Evolutionary conservation across 2,797 vertebrate genomes (phyloP).

Genomic region (Poecilia velifera): DNA sequence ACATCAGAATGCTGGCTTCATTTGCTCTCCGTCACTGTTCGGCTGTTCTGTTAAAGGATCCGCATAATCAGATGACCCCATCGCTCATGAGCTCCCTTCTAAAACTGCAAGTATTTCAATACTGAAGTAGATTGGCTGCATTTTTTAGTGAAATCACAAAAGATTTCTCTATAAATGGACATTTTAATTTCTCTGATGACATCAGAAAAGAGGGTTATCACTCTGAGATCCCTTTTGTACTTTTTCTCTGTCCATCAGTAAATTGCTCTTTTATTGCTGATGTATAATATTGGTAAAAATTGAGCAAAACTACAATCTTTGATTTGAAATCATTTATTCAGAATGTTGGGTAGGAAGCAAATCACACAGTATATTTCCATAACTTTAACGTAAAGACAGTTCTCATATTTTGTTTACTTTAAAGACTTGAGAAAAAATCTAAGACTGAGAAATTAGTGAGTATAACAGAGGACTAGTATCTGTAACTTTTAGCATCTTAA

Average conservation of each 20-base stretch:
- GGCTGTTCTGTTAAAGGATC: constrained; percentile 24
- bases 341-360: neutral
- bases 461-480: neutral
- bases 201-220: neutral
- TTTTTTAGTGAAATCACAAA: neutral
- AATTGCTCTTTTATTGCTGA: neutral
- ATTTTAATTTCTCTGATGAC: neutral
- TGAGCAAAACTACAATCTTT: neutral
- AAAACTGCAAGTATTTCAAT: neutral
- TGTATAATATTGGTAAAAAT: neutral
- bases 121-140: neutral
- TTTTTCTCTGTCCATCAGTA: neutral
- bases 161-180: neutral
- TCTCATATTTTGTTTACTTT: neutral
- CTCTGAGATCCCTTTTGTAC: neutral
- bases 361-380: neutral
- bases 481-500: neutral
- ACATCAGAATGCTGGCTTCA: constrained; percentile 27
- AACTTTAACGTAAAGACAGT: neutral
- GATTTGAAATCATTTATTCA: neutral
- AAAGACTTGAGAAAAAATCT: neutral
- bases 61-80: constrained; percentile 36
- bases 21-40: constrained; percentile 30
- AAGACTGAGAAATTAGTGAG: neutral
- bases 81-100: constrained; percentile 23